Base-by-base conservation (phyloP, 1,140 invertebrate species). In the Bombus fervidus region DNA sequence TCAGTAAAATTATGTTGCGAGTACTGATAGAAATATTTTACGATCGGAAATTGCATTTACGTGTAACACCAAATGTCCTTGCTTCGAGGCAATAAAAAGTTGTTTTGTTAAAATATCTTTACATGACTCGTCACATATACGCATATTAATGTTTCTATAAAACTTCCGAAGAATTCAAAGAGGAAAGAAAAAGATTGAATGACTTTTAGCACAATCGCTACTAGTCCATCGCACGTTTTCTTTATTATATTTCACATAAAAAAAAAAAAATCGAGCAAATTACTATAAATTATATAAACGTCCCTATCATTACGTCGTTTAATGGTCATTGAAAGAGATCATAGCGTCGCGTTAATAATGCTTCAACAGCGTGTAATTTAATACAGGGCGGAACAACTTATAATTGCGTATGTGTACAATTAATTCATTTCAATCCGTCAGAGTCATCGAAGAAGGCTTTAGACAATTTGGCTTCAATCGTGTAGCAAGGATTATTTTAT, bases 301-400 rank as follows among this genome's bases (percentile, higher is more conserved):
- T 82, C 37, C 22, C 37, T 69, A 4, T 59, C 8, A 25, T 43
- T 78, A 71, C 18, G 10, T 71, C 66, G 39, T 43, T 81, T 71
- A 62, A 84, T 37, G 22, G 39, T 37, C 15, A 53, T 47, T 78
- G 13, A 78, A 84, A 77, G 37, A 74, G 53, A 37, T 73, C 53
- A 43, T 37, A 13, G 22, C 25, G 73, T 81, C 15, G 15, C 12
- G 25, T 31, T 31, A n/a, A 64, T 53, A 53, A 22, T 22, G 47
- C 47, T 22, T 53, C 1, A 53, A 53, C 47, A 74, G 4, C 34
- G 3, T 6, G 12, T 83, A 83, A 53, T 76, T 75, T 22, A 31
- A 76, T 66, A 72, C 22, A 43, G 37, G 31, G 4, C 3, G 34
- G 64, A 5, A 53, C 47, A 53, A 22, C 1, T 64, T 74, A 59